A percentile compares a stretch with the other conserved stretches of the same genome.
Conservation (phyloP, 2,113 vertebrate species). For the Nibea albiflora region DNA sequence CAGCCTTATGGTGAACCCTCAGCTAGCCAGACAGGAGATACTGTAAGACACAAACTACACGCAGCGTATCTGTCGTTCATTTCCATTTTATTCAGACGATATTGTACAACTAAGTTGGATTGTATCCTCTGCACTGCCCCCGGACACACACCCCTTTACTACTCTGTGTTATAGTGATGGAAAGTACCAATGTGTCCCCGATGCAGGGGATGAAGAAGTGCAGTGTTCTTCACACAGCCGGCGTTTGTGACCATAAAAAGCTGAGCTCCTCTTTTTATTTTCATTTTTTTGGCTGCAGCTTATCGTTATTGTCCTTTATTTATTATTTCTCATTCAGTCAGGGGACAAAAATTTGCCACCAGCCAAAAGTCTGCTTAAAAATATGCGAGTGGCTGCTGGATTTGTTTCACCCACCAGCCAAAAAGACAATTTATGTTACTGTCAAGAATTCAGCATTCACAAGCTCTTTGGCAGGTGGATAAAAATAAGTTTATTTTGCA, state of each 20-base stretch:
- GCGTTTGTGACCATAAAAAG: not conserved
- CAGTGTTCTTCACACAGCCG: not conserved
- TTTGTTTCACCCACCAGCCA: too few species aligned
- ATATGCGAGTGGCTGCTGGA: too few species aligned
- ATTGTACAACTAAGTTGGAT: not conserved
- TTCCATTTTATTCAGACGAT: not conserved
- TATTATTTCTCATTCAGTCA: not conserved
- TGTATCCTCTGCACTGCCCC: conserved; percentile 12
- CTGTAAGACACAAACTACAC: not conserved
- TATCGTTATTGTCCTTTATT: not conserved
- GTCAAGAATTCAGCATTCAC: too few species aligned
- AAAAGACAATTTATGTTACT: too few species aligned
- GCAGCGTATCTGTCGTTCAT: not conserved
- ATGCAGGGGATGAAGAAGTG: not conserved
- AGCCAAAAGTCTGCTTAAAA: too few species aligned
- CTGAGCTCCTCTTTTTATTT: not conserved
- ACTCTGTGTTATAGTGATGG: not conserved
- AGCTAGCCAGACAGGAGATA: not conserved
- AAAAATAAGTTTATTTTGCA: too few species aligned
- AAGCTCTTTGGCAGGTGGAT: too few species aligned
- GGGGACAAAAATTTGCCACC: too few species aligned
- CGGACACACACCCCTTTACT: conserved; percentile 22
- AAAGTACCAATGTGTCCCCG: not conserved
- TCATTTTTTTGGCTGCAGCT: not conserved
- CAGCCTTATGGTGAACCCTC: conserved; percentile 50